A percentile compares a stretch with the other conserved stretches of the same genome.
These are phyloP conservation scores for Pheosia tremula DNA, from an alignment of 2,888 invertebrate species.

Conservation along the genomic window DNA sequence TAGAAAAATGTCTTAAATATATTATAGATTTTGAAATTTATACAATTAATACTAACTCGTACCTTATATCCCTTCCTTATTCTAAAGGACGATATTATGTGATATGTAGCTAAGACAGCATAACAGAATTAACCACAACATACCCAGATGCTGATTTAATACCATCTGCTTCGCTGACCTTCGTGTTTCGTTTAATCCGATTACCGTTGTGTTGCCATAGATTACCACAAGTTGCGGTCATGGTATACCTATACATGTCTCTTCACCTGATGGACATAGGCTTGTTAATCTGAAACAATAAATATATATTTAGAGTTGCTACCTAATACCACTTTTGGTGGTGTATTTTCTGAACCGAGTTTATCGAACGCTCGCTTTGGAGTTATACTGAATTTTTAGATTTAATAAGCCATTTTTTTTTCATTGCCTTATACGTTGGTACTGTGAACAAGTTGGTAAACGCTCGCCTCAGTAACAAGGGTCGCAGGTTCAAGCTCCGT, in stretches of 20 bases:
- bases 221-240: slow-evolving; percentile 21
- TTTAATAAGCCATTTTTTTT: too few species aligned
- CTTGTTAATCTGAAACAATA: not conserved
- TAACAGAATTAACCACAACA: slow-evolving; percentile 27
- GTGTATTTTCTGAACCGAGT: too few species aligned
- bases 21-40: too few species aligned
- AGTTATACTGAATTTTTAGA: too few species aligned
- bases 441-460: too few species aligned
- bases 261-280: not conserved
- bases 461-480: too few species aligned
- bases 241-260: not conserved
- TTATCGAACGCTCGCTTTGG: too few species aligned
- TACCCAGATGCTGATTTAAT: slow-evolving; percentile 35
- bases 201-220: slow-evolving; percentile 25
- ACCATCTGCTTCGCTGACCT: slow-evolving; percentile 31
- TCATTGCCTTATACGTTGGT: too few species aligned
- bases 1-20: too few species aligned
- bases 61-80: slow-evolving; percentile 3
- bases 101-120: slow-evolving; percentile 24
- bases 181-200: slow-evolving; percentile 36
- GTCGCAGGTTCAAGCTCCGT: too few species aligned
- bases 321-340: too few species aligned
- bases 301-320: not conserved
- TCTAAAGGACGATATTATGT: slow-evolving; percentile 22
- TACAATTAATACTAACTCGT: too few species aligned